phyloP scores from a whole-genome alignment of 2,113 vertebrate species.

The Tyto alba region DNA sequence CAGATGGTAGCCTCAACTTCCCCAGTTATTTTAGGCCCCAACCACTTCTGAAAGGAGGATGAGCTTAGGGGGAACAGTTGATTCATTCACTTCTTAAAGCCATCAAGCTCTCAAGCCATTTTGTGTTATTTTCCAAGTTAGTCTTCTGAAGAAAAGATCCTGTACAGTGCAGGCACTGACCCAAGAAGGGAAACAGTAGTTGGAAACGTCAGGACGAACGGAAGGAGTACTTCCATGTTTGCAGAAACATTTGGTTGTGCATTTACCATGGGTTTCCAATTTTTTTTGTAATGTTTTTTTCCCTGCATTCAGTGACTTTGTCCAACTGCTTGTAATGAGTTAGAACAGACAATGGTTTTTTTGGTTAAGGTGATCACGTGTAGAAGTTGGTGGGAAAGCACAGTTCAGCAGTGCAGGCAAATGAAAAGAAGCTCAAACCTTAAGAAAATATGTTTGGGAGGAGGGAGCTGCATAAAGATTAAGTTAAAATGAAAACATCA shows the following conservation, averaged over 20 bases:
- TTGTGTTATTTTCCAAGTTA: not conserved
- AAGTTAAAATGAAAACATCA: not conserved
- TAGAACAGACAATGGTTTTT: not conserved
- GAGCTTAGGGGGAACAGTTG: not conserved
- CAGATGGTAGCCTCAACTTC: not conserved
- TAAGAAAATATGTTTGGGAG: not conserved
- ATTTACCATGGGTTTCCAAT: not conserved
- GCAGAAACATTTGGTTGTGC: not conserved
- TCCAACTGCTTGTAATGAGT: not conserved
- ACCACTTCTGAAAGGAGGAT: not conserved
- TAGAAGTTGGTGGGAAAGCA: not conserved
- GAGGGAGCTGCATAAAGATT: not conserved
- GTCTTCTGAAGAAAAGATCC: not conserved
- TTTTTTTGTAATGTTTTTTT: not conserved
- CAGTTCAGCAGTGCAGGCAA: not conserved
- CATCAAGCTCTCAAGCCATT: not conserved
- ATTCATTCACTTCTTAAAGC: not conserved
- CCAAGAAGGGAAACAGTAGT: not conserved
- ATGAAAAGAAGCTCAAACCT: not conserved
- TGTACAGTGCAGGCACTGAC: not conserved
- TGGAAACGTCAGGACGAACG: not conserved
- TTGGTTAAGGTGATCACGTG: not conserved
- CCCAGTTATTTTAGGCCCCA: not conserved
- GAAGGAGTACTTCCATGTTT: not conserved
- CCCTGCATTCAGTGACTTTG: not conserved